A percentile compares a stretch with the other conserved stretches of the same genome.
phyloP scores from a whole-genome alignment of 92 coral and sea anemone species.

The Galaxea fascicularis region DNA sequence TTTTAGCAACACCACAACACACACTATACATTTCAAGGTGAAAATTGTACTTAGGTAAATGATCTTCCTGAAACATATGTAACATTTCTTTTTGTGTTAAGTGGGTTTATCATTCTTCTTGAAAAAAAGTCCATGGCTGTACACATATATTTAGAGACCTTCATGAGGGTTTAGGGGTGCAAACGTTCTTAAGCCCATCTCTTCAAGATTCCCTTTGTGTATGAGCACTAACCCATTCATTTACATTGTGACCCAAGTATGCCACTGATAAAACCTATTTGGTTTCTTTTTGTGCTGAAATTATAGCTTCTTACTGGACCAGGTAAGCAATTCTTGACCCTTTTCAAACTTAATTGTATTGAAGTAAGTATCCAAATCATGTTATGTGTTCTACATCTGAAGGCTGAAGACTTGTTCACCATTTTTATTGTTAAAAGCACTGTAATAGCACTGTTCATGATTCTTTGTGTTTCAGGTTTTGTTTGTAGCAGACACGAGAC shows the following conservation, averaged over 20 bases:
- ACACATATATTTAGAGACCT: no score
- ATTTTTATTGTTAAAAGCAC: no score
- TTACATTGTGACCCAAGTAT: background rate
- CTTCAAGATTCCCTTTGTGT: no score
- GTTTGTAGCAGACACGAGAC: constrained; percentile 81
- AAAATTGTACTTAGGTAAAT: background rate
- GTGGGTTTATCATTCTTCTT: background rate
- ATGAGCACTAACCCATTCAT: background rate
- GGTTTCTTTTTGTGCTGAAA: background rate
- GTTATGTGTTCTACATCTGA: background rate
- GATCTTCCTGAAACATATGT: background rate
- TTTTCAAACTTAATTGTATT: background rate
- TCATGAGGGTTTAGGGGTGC: no score
- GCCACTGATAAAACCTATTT: no score
- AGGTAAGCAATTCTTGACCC: constrained; percentile 38
- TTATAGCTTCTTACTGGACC: constrained; percentile 68
- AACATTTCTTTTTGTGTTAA: background rate
- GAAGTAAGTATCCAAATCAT: background rate
- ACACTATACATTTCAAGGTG: constrained; percentile 87
- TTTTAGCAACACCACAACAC: constrained; percentile 86
- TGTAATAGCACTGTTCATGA: no score
- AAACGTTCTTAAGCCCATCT: no score
- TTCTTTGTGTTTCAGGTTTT: constrained; percentile 57
- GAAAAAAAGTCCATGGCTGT: background rate
- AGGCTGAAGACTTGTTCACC: background rate